These are phyloP conservation scores for Henricia sp. DNA, from an alignment of 53 echinoderm and acorn worm genomes.

Conservation along the genomic window DNA sequence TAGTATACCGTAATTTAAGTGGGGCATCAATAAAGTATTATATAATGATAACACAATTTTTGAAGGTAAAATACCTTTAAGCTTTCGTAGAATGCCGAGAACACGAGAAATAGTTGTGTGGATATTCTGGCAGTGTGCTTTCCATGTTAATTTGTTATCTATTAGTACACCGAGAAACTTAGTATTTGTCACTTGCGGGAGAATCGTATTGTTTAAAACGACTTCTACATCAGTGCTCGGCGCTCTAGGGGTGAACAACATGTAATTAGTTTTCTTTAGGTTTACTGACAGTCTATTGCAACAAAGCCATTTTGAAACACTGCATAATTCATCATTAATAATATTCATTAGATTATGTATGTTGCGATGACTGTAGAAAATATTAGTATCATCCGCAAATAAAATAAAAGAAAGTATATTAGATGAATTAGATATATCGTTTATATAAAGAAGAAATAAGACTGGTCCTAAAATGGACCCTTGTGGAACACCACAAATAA, in stretches of 20 bases:
- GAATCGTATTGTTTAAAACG: not conserved
- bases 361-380: conserved; percentile 21
- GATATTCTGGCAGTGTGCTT: not conserved
- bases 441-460: conserved; percentile 43
- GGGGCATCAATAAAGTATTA: conserved; percentile 10
- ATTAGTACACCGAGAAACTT: conserved; percentile 11
- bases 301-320: conserved; percentile 25
- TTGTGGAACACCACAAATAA: conserved; percentile 26
- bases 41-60: not conserved
- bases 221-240: not conserved
- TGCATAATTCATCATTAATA: conserved; percentile 26
- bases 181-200: not conserved
- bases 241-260: conserved; percentile 5
- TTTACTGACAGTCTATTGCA: conserved; percentile 41
- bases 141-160: not conserved
- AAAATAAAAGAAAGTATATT: not conserved
- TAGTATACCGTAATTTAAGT: conserved; percentile 13
- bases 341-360: not conserved
- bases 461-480: conserved; percentile 50
- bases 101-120: not conserved
- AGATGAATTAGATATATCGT: conserved; percentile 14
- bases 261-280: not conserved
- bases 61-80: not conserved
- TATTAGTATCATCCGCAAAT: conserved; percentile 53
- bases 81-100: not conserved